Evolutionary conservation across 2,113 vertebrate genomes (phyloP).

Genomic region (Percina caprodes): DNA sequence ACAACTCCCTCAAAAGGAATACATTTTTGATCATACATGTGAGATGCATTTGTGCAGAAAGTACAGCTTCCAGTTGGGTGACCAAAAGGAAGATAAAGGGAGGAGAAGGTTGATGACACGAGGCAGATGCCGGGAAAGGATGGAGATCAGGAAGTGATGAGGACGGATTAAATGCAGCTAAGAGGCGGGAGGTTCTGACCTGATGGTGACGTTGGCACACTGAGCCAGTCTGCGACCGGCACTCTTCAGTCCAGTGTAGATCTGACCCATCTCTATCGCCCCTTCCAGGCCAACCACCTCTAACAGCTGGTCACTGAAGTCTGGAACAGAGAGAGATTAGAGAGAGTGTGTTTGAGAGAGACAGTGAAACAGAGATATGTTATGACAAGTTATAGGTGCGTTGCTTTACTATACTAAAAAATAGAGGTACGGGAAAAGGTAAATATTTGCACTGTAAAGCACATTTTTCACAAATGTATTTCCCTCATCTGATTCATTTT

Average conservation of each 20-base stretch:
- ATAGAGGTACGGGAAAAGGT: not conserved
- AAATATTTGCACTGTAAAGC: not conserved
- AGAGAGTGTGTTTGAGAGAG: conserved; percentile 15
- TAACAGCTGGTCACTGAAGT: conserved; percentile 93
- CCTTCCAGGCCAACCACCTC: conserved; percentile 97
- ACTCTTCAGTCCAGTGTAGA: conserved; percentile 97
- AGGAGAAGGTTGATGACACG: not conserved
- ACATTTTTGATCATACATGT: conserved; percentile 59
- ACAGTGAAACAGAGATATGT: not conserved
- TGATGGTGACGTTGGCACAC: conserved; percentile 91
- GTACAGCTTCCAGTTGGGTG: conserved; percentile 19
- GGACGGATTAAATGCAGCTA: not conserved
- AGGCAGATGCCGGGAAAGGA: conserved; percentile 3
- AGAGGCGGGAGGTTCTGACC: conserved; percentile 78
- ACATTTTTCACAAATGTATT: not conserved
- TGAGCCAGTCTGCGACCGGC: conserved; percentile 94
- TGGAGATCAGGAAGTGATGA: conserved; percentile 7
- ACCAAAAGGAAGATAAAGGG: not conserved
- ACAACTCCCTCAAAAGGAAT: conserved; percentile 48
- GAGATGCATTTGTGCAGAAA: conserved; percentile 8
- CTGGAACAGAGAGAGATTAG: conserved; percentile 72
- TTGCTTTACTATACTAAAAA: not conserved
- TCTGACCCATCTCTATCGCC: conserved; percentile 98
- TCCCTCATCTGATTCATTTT: not conserved
- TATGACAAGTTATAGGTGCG: not conserved